Percentiles rank a stretch among this genome's conserved stretches.
Evolutionary conservation across 2,113 vertebrate species (phyloP).

Genomic region (Myocastor coypus): DNA sequence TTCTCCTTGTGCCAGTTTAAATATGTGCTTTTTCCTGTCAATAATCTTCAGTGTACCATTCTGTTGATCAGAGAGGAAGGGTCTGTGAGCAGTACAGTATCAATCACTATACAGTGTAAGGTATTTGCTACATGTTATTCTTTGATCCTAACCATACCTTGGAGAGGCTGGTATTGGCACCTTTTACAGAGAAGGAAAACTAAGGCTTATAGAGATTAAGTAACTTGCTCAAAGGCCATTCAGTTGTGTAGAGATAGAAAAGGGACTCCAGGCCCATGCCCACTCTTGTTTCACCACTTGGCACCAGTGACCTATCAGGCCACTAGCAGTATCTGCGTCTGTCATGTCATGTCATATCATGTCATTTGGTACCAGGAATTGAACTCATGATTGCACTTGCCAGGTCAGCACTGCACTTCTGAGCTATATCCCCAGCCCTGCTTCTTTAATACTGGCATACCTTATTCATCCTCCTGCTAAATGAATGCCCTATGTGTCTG

Average conservation of each 20-base stretch:
- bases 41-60: slow-evolving; percentile 97
- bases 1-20: slow-evolving; percentile 98
- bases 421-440: too few species aligned
- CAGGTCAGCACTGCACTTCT: too few species aligned
- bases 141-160: not conserved
- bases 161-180: not conserved
- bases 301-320: not conserved
- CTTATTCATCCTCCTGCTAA: not conserved
- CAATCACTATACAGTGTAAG: not conserved
- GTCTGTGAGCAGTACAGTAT: not conserved
- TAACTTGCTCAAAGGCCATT: not conserved
- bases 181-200: not conserved
- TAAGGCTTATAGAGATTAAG: not conserved
- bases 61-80: slow-evolving; percentile 82
- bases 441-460: not conserved
- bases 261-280: not conserved
- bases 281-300: not conserved
- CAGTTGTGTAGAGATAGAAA: not conserved
- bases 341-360: too few species aligned
- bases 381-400: too few species aligned
- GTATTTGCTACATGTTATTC: not conserved
- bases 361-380: too few species aligned
- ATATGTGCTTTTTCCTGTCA: slow-evolving; percentile 98
- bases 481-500: fast-evolving
- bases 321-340: not conserved